A percentile compares a stretch with the other conserved stretches of the same genome.
phyloP scores from a whole-genome alignment of 2,113 vertebrate genomes.

The Colius striatus region DNA sequence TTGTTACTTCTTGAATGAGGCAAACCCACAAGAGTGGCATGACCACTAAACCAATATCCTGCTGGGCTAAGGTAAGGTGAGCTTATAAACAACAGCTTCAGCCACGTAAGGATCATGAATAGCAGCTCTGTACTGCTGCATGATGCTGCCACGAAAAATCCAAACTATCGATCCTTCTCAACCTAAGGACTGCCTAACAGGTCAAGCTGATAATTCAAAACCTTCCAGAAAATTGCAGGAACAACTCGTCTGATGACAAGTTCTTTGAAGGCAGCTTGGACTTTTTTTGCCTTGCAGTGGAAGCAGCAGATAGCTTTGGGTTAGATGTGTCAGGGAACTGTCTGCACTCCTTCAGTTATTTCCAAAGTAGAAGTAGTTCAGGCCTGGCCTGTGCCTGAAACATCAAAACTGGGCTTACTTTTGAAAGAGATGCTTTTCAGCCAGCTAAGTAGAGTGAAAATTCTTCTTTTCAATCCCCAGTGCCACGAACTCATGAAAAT shows the following conservation, averaged over 20 bases:
- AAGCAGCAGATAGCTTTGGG: conserved; percentile 24
- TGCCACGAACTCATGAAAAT: neutral
- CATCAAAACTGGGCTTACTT: conserved; percentile 3
- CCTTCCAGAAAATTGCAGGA: neutral
- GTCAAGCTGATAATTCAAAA: neutral
- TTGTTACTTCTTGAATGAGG: neutral
- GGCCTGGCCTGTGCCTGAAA: neutral
- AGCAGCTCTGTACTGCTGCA: neutral
- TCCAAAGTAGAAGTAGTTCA: conserved; percentile 17
- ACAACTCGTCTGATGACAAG: neutral
- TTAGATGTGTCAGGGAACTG: conserved; percentile 22
- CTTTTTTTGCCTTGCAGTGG: neutral
- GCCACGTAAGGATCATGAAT: neutral
- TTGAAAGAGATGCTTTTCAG: neutral
- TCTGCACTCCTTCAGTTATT: conserved; percentile 46
- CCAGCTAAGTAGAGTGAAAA: neutral
- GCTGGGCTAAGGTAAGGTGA: neutral
- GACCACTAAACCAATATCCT: neutral
- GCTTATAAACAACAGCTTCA: neutral
- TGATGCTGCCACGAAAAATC: neutral
- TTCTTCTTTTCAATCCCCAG: neutral
- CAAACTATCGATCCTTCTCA: neutral
- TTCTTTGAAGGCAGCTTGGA: neutral
- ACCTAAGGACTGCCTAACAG: neutral
- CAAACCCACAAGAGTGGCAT: neutral